Evolutionary conservation across 1,140 invertebrate genomes (phyloP).

Genomic region (Magallana angulata): DNA sequence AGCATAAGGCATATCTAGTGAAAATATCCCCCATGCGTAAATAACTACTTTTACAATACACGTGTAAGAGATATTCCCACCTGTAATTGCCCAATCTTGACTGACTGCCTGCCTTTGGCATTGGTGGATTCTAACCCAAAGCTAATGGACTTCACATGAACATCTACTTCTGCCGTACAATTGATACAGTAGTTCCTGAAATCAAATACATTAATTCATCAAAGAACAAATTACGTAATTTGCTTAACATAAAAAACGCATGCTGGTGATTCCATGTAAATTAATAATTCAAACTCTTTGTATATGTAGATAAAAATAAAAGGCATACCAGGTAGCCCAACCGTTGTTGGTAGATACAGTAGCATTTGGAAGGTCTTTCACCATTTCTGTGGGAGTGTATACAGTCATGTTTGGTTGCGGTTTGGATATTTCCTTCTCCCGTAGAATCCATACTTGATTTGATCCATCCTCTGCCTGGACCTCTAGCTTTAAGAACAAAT

Average conservation of each 20-base stretch:
- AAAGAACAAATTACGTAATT: background rate
- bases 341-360: background rate
- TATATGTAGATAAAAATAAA: background rate
- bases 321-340: background rate
- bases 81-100: slow-evolving; percentile 28
- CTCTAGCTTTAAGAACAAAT: slow-evolving; percentile 15
- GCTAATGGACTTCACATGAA: background rate
- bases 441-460: background rate
- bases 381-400: background rate
- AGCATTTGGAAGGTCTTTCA: background rate
- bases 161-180: background rate
- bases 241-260: too few species aligned
- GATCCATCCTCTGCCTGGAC: slow-evolving; percentile 5
- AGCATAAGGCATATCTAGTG: background rate
- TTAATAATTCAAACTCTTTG: background rate
- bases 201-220: background rate
- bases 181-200: slow-evolving; percentile 5
- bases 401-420: background rate
- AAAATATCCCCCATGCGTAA: background rate
- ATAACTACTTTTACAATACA: too few species aligned
- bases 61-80: background rate
- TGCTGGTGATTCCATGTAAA: too few species aligned
- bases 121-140: background rate
- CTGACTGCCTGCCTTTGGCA: background rate
- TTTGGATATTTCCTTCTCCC: background rate